phyloP scores from a whole-genome alignment of 2,888 invertebrate genomes.

The Plagodis pulveraria region DNA sequence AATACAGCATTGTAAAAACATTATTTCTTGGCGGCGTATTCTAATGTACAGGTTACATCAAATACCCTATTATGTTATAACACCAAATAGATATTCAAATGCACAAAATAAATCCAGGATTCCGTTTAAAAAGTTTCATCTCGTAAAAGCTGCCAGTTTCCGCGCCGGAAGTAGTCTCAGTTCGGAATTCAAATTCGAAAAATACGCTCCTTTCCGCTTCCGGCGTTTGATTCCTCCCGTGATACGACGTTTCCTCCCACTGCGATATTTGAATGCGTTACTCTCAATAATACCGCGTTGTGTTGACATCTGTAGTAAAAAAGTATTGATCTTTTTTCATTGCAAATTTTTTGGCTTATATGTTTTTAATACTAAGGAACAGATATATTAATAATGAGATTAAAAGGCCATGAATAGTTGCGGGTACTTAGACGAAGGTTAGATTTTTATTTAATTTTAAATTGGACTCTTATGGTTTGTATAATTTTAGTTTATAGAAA shows the following conservation, averaged over 20 bases:
- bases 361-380: too few relatives aligned
- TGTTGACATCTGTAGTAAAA: conserved; percentile 19
- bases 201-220: conserved; percentile 83
- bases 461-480: too few relatives aligned
- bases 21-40: too few relatives aligned
- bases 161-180: conserved; percentile 75
- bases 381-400: too few relatives aligned
- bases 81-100: conserved; percentile 1
- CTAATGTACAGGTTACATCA: too few relatives aligned
- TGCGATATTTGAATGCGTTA: conserved; percentile 57
- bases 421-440: too few relatives aligned
- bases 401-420: too few relatives aligned
- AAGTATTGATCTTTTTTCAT: too few relatives aligned
- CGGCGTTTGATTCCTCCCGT: conserved; percentile 82
- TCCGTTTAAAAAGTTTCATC: conserved; percentile 69
- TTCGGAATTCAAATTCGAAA: conserved; percentile 84
- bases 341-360: too few relatives aligned
- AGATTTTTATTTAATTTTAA: too few relatives aligned
- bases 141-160: conserved; percentile 73
- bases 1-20: too few relatives aligned
- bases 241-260: conserved; percentile 77
- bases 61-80: not conserved
- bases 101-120: conserved; percentile 33
- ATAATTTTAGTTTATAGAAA: too few relatives aligned
- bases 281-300: conserved; percentile 39